Base-by-base conservation (phyloP, 2,113 vertebrate genomes). In the Tonatia bakeri region DNA sequence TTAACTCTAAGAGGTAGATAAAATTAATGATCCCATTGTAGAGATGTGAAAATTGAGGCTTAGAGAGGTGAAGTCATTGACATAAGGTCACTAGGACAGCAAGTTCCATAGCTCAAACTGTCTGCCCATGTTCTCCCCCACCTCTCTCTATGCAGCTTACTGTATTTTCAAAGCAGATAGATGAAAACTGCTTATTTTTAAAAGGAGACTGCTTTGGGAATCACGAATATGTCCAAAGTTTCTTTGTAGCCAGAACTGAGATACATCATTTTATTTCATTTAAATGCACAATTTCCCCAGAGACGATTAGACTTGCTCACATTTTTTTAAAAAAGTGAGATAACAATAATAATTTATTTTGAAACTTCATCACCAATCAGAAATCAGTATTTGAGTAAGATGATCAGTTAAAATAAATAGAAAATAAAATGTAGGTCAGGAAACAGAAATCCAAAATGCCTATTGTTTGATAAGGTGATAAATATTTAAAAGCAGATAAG, bases 401-500 rank as follows among this genome's bases (percentile, higher is more conserved):
- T 24, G 40, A 59, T 64, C 40, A 95, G 50, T 43, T 96, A 90
- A 96, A 90, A 90, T 92, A 85, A 61, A 76, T 31, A 96, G 50
- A 91, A 92, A 92, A 97, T 64, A 38, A 79, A 96, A 89, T 90
- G 40, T 38, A 64, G 31, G 92, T 94, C 31, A 83, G 86, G 88
- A 77, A 76, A 70, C 10, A 94, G 87, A 83, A 73, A 86, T 92
- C 19, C 15, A 65, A 43, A 43, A 45, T 65, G 24, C 15, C 17
- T 79, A 11, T 7, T 96, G 14, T 56, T 76, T 97, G 45, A 11
- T 73, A 95, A 95, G 73, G 45, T 59, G 90, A 83, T 1, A 36
- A 67, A 87, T 76, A 24, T 77, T 56, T 83, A 88, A 86, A 90
- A 59, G 81, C 54, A 89, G 97, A 91, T 97, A 96, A 90, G 70